Base-by-base conservation (phyloP, 2,888 invertebrate genomes). In the Scaptomyza tumidula region DNA sequence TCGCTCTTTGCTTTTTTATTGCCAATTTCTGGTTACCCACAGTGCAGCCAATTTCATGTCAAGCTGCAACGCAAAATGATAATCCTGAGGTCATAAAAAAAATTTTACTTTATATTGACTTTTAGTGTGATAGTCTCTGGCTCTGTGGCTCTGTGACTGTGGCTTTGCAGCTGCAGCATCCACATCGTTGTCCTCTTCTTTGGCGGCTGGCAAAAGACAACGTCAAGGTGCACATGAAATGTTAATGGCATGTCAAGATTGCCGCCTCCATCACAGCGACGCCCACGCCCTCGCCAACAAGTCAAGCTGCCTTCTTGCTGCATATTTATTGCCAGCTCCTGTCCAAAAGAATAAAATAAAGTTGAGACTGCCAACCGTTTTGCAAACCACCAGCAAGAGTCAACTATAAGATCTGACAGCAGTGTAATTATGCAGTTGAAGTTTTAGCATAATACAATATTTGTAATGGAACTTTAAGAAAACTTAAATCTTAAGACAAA, bases 61-160 rank as follows among this genome's bases (percentile, higher is more conserved):
- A 80, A 85, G 81, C 88, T 76, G 81, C 75, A 75, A 66, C 89
- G 76, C 80, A 84, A 84, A 88, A 89, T 84, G 88, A 80, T 88
- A 88, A 88, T 88, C 88, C 88, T 74, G 71, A 65, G 85, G 84
- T 88, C 84, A 82, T 86, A 88, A 89, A 89, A 88, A 76, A 73
- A 86, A 80, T 85, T 87, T 86, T 86, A 83, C 88, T 82, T 88
- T 85, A 85, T 88, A 85, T 85, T 88, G 88, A 85, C 85, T 85
- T 88, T 85, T 88, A 83, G 86, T 83, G 86, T 75, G 78, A 83
- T 83, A 86, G 84, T 77, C 88, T 76, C 71, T 66, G 74, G 71
- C 76, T 41, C 41, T 71, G 66, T 29, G 48, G 46, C 71, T 53
- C 16, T 5, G 13, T 14, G 14, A 49, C 60, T 46, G 14, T 9